Conservation (phyloP, 2,113 vertebrate species). For the Boulengeromyrus knoepffleri region DNA sequence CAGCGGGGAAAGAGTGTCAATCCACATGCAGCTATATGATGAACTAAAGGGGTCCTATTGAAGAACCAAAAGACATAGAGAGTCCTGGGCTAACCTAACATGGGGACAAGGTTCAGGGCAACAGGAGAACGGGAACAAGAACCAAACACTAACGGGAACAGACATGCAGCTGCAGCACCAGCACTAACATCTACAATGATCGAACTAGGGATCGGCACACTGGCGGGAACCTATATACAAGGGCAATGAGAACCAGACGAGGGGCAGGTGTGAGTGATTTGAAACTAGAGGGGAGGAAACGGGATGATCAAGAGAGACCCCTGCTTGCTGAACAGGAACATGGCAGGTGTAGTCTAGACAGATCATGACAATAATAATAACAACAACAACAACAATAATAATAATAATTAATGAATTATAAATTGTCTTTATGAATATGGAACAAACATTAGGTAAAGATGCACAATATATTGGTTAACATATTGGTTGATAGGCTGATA, state of each 20-base stretch:
- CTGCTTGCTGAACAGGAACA: not conserved
- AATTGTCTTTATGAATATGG: not conserved
- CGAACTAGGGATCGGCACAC: not conserved
- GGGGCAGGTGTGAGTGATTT: not conserved
- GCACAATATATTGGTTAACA: not conserved
- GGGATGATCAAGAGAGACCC: not conserved
- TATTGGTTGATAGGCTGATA: not conserved
- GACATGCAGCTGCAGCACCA: not conserved
- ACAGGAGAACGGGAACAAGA: not conserved
- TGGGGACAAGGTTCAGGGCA: not conserved
- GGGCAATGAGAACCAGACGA: not conserved
- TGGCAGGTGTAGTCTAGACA: not conserved
- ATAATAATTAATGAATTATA: not conserved
- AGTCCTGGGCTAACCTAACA: not conserved
- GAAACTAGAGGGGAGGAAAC: not conserved
- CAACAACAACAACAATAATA: not conserved
- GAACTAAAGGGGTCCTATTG: not conserved
- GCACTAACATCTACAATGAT: not conserved
- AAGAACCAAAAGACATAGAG: not conserved
- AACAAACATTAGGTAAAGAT: not conserved
- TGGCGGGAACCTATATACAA: not conserved
- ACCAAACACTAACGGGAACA: not conserved
- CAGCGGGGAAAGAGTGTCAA: not conserved
- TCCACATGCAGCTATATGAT: not conserved
- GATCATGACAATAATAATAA: not conserved